Evolutionary conservation across 1,140 invertebrate genomes (phyloP), one percentile per base, ranked within the genome.

Genomic region (Lysiphlebus fabarum): DNA sequence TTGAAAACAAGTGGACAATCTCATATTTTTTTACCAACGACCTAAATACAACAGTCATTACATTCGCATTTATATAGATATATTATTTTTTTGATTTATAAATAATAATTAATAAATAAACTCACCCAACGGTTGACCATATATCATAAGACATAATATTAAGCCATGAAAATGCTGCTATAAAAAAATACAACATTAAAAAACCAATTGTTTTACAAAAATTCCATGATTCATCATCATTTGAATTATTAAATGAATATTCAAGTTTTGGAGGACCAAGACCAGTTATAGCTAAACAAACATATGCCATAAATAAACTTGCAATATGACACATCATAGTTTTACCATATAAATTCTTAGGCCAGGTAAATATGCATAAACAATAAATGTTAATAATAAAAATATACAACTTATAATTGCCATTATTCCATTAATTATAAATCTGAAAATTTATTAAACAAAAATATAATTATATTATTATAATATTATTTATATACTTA

Each of bases 161-260:
- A 67, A 90, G 82, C 89, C 89, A 91, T 42, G 84, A 83, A 66
- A 90, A 90, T 11, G 86, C 77, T 1, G 85, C 80, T 42, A 89
- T 70, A 65, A 79, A 77, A 6, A 68, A 67, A 45, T 80, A 82
- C 5, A 82, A 66, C 57, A 74, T 70, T 6, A 65, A 41, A 53
- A 47, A 62, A 76, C 75, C 76, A 56, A 76, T 17, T 50, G 44
- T 55, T 55, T 62, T 62, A 47, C 75, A 78, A 40, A 63, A 26
- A 7, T 4, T 7, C n/a, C 6, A 38, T 43, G 7, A 40, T 45
- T 6, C 6, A 6, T 9, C 11, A 4, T 44, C 41, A 10, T 51
- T 43, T 26, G 17, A 2, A 26, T 26, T 2, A 26, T 26, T 4
- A 26, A 26, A 2, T 26, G 17, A 2, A 26, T 26, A 26, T 26